phyloP scores from a whole-genome alignment of 1,140 invertebrate species.

The Vollenhovia emeryi region DNA sequence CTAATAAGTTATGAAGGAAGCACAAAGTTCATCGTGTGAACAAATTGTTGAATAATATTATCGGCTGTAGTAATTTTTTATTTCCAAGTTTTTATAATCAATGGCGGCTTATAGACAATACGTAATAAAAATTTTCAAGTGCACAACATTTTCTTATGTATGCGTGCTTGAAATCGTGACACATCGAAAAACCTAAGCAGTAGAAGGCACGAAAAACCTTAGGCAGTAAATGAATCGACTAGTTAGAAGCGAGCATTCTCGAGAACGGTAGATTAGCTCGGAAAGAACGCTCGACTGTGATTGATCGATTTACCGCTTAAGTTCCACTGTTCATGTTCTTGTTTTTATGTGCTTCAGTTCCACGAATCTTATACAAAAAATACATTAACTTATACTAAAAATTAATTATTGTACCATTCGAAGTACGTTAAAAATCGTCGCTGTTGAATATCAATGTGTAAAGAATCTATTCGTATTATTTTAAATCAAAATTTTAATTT shows the following conservation, averaged over 20 bases:
- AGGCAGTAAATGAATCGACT: neutral
- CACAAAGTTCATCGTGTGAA: neutral
- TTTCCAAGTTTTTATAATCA: no score
- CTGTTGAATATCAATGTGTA: neutral
- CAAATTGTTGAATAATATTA: neutral
- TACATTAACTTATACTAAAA: neutral
- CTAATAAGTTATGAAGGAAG: neutral
- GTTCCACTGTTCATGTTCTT: neutral
- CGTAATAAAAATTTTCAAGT: neutral
- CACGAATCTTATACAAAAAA: neutral
- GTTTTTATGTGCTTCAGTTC: neutral
- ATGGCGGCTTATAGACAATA: no score
- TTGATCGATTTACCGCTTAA: constrained; percentile 9
- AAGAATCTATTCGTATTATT: neutral
- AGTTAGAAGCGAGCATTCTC: neutral
- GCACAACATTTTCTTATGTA: neutral
- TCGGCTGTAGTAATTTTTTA: no score
- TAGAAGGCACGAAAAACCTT: neutral
- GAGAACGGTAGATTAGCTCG: neutral
- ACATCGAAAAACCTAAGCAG: neutral
- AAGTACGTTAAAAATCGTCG: neutral
- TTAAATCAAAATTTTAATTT: neutral
- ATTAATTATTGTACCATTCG: neutral
- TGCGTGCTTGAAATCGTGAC: neutral
- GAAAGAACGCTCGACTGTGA: constrained; percentile 5